Evolutionary conservation across 2,113 vertebrate genomes (phyloP), one percentile per base, ranked within the genome.

Genomic region (Cebidichthys violaceus): DNA sequence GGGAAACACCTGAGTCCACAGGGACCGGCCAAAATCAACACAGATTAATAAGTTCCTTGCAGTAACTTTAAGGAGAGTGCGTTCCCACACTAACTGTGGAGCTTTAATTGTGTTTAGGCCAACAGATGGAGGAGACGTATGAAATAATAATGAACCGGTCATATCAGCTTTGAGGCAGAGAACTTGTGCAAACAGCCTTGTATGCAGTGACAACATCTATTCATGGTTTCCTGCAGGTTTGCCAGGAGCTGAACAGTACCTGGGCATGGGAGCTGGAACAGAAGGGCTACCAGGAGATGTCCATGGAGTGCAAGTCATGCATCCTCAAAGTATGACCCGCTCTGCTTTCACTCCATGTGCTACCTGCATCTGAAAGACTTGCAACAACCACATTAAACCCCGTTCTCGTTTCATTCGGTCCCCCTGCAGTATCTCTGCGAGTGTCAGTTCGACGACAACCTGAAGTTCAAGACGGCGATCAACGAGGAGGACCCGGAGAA

Each of bases 191-290:
- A 61, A 10, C 2, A 45, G 1, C 24, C 41, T 41, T 13, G 33
- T 35, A 6, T 50, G 11, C 10, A 41, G 27, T 73, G 47, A 60
- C 47, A 11, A 0, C 9, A 52, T 75, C 5, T 54, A 20, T 15
- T 39, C 3, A 2, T 70, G 43, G n/a, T 66, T 2, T 79, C 57
- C 83, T 80, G 87, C 77, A 99, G 98, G 96, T 98, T 84, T 99
- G 98, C 90, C 97, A 97, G 95, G 98, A 99, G 62, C 95, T 97
- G 92, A 98, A 99, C 95, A 97, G 95, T 79, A 97, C 96, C 29
- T 99, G 98, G 98, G 98, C 98, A 0, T 99, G 98, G 98, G 98
- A 99, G 91, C 96, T 99, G 95, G 98, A 99, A 85, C 98, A 98
- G 92, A 99, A 98, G 88, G 98, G 98, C 66, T 99, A 99, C 90